A percentile compares a stretch with the other conserved stretches of the same genome.
Evolutionary conservation across 2,797 vertebrate species (phyloP).

Genomic region (Sebastes iracundus): DNA sequence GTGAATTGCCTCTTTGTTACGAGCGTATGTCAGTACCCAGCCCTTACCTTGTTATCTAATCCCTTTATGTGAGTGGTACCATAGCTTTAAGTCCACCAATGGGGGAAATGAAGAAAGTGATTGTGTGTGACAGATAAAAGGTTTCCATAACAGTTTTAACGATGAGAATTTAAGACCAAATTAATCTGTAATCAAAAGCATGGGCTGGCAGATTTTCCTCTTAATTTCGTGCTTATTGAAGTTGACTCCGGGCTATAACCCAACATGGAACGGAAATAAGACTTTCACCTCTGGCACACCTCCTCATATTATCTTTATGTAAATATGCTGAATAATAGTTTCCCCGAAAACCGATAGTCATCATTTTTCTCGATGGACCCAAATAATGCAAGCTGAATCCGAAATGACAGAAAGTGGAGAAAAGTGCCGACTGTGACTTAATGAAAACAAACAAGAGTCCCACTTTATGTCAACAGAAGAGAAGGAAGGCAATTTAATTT

Average conservation of each 20-base stretch:
- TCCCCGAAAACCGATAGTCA: slow-evolving; percentile 42
- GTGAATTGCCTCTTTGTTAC: neutral
- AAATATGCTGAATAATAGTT: slow-evolving; percentile 50
- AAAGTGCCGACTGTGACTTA: slow-evolving; percentile 64
- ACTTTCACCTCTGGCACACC: slow-evolving; percentile 44
- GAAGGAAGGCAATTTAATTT: slow-evolving; percentile 30
- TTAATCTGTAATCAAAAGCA: slow-evolving; percentile 42
- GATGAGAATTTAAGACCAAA: slow-evolving; percentile 54
- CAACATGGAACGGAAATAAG: slow-evolving; percentile 26
- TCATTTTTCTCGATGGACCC: slow-evolving; percentile 42
- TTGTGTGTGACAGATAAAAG: slow-evolving; percentile 12
- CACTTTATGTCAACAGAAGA: slow-evolving; percentile 7
- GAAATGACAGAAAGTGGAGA: slow-evolving; percentile 51
- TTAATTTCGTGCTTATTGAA: slow-evolving; percentile 52
- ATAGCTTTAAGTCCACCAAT: slow-evolving; percentile 5
- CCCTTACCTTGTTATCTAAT: slow-evolving; percentile 4
- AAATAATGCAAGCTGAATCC: slow-evolving; percentile 66
- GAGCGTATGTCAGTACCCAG: neutral
- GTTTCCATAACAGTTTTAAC: slow-evolving; percentile 3
- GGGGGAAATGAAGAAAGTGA: slow-evolving; percentile 7
- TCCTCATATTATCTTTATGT: slow-evolving; percentile 46
- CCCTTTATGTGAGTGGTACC: slow-evolving; percentile 8
- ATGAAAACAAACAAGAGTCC: slow-evolving; percentile 53
- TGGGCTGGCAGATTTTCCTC: slow-evolving; percentile 1
- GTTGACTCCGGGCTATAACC: slow-evolving; percentile 23